These are phyloP conservation scores for Scophthalmus maximus DNA, from an alignment of 2,113 vertebrate genomes.

Conservation along the genomic window DNA sequence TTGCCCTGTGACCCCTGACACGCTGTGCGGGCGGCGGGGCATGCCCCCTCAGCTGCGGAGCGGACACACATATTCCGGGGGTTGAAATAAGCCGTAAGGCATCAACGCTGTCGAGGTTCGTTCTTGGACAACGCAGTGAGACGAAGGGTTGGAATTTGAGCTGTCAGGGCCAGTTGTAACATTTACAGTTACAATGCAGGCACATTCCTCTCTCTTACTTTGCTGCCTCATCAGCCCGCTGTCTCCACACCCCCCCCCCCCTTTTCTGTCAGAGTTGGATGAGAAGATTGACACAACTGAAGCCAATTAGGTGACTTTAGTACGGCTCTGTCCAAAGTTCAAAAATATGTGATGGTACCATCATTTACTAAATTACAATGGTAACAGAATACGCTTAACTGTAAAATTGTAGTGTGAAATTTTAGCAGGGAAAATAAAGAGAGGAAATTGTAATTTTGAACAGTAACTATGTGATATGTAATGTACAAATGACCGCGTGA, in stretches of 20 bases:
- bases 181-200: background rate
- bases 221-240: background rate
- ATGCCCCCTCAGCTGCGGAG: slow-evolving; percentile 29
- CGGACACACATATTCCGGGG: slow-evolving; percentile 19
- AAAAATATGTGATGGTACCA: too few relatives aligned
- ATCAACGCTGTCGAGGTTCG: slow-evolving; percentile 41
- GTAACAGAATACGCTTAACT: too few relatives aligned
- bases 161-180: background rate
- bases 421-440: background rate
- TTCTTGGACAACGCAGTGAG: slow-evolving; percentile 13
- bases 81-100: slow-evolving; percentile 28
- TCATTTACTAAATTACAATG: too few relatives aligned
- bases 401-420: too few relatives aligned
- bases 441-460: slow-evolving; percentile 1
- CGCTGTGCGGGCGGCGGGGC: slow-evolving; percentile 33
- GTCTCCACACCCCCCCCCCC: too few relatives aligned
- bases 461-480: background rate
- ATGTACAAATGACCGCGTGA: slow-evolving; percentile 5
- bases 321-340: too few relatives aligned
- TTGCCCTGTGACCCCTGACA: slow-evolving; percentile 51
- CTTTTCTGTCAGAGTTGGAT: too few relatives aligned
- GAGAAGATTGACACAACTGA: background rate
- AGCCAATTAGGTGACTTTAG: background rate
- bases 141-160: background rate
- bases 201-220: background rate